Evolutionary conservation across 2,113 vertebrate genomes (phyloP).

Genomic region (Epinephelus fuscoguttatus): DNA sequence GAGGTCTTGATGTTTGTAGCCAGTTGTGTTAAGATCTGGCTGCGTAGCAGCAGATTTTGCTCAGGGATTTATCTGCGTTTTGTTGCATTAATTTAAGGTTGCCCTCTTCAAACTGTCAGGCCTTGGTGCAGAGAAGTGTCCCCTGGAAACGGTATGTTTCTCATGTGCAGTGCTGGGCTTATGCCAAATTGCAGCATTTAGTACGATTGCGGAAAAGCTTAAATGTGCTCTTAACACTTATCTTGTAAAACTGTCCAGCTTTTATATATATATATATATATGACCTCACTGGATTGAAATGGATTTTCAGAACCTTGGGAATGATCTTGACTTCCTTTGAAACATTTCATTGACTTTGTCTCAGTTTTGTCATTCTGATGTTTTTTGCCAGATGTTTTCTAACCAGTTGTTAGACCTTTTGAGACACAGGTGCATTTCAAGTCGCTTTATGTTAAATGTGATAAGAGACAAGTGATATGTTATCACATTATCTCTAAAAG

Average conservation of each 20-base stretch:
- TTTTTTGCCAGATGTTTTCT: background rate
- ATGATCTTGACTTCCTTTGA: background rate
- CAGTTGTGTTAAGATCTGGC: background rate
- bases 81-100: background rate
- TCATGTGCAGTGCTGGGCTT: background rate
- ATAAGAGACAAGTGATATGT: too few species aligned
- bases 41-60: background rate
- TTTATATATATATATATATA: background rate
- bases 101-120: background rate
- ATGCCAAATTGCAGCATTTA: background rate
- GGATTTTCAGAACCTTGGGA: background rate
- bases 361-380: background rate
- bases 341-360: background rate
- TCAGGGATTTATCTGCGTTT: background rate
- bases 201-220: too few species aligned
- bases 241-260: too few species aligned
- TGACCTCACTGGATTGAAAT: background rate
- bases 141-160: background rate
- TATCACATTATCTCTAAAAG: too few species aligned
- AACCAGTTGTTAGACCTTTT: background rate
- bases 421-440: background rate
- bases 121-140: background rate
- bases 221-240: too few species aligned
- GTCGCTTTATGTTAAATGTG: background rate
- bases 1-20: slow-evolving; percentile 4